These are phyloP conservation scores for Spea bombifrons DNA, from an alignment of 2,113 vertebrate genomes.

Conservation along the genomic window DNA sequence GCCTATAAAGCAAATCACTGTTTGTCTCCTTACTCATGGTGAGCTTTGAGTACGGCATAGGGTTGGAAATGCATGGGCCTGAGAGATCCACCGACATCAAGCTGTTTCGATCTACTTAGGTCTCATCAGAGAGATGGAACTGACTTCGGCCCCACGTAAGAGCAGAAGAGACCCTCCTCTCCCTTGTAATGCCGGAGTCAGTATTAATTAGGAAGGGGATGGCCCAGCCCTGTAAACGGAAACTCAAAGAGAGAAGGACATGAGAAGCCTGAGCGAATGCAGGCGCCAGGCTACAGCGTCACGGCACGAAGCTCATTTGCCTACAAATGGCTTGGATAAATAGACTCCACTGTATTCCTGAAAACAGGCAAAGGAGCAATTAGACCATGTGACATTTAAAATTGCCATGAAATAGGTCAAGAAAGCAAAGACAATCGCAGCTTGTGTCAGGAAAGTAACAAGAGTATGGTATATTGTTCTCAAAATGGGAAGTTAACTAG, in stretches of 20 bases:
- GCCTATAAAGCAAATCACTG: too few relatives aligned
- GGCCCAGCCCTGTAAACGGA: not conserved
- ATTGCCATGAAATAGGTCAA: slow-evolving; percentile 35
- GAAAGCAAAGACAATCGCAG: slow-evolving; percentile 24
- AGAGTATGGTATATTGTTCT: slow-evolving; percentile 6
- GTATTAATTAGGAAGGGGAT: slow-evolving; percentile 23
- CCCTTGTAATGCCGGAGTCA: slow-evolving; percentile 13
- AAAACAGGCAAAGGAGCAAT: slow-evolving; percentile 45
- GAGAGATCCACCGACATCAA: too few relatives aligned
- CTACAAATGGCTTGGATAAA: slow-evolving; percentile 53
- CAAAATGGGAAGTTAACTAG: slow-evolving; percentile 17
- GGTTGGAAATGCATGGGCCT: too few relatives aligned
- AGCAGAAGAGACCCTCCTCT: not conserved
- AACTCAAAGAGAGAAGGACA: not conserved
- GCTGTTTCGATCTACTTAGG: too few relatives aligned
- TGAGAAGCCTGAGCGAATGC: slow-evolving; percentile 41
- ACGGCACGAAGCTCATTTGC: slow-evolving; percentile 38
- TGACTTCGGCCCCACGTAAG: not conserved
- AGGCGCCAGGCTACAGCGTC: slow-evolving; percentile 52
- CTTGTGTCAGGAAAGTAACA: slow-evolving; percentile 16
- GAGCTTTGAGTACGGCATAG: too few relatives aligned
- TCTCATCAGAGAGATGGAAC: too few relatives aligned
- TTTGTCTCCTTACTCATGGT: too few relatives aligned
- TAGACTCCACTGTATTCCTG: slow-evolving; percentile 49
- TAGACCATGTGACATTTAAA: slow-evolving; percentile 50